Conservation (phyloP, 2,113 vertebrate species). For the Anguilla rostrata region DNA sequence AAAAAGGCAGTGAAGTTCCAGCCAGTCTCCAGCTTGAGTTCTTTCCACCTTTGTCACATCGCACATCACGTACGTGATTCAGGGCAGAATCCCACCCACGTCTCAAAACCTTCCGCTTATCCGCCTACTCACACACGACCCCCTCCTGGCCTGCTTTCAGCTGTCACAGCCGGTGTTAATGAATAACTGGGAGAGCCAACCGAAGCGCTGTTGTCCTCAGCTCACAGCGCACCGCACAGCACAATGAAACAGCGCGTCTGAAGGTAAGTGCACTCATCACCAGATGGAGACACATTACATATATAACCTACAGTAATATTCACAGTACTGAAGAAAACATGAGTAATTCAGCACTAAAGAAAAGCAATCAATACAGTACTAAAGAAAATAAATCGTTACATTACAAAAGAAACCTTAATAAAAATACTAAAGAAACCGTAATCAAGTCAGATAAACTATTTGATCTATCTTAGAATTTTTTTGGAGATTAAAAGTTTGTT, state of each 20-base stretch:
- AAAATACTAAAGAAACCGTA: not conserved
- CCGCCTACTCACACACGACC: constrained; percentile 15
- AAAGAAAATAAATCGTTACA: too few species aligned
- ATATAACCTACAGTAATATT: not conserved
- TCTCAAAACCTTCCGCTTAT: constrained; percentile 27
- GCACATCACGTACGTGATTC: not conserved
- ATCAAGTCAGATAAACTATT: not conserved
- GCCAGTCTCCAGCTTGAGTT: not conserved
- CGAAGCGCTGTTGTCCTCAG: constrained; percentile 6
- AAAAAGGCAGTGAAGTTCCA: too few species aligned
- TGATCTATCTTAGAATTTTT: too few species aligned
- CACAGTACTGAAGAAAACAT: not conserved
- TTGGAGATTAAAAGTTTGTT: not conserved
- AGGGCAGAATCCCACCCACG: not conserved
- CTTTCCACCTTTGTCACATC: constrained; percentile 3
- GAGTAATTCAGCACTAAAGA: too few species aligned
- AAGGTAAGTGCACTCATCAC: constrained; percentile 37
- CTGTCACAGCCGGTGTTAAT: constrained; percentile 44
- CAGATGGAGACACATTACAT: not conserved
- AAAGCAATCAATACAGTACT: too few species aligned
- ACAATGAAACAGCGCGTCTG: constrained; percentile 16
- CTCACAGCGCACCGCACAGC: constrained; percentile 14
- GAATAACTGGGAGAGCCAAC: constrained; percentile 36
- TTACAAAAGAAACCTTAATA: too few species aligned
- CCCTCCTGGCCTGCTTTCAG: not conserved